phyloP scores from a whole-genome alignment of 1,140 invertebrate species.

The Chironomus striatipennis region DNA sequence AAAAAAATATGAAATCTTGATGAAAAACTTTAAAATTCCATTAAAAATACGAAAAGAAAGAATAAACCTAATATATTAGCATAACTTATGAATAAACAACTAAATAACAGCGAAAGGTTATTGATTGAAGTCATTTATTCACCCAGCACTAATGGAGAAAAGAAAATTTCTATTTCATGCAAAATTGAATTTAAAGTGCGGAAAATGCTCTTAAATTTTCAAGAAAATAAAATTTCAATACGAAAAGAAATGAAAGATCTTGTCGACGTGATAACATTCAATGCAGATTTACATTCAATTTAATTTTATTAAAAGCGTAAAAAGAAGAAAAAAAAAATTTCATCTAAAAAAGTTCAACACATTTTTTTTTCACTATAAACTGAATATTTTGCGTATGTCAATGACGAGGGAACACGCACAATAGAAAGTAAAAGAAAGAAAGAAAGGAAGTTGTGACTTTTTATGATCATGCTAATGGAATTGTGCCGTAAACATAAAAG shows the following conservation, averaged over 20 bases:
- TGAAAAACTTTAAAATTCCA: too few species aligned
- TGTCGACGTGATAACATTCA: constrained; percentile 1
- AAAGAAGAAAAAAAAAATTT: too few species aligned
- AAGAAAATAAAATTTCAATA: not conserved
- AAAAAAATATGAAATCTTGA: too few species aligned
- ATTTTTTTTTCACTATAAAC: too few species aligned
- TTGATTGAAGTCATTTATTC: not conserved
- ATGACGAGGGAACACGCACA: not conserved
- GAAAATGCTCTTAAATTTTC: not conserved
- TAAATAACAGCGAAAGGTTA: not conserved
- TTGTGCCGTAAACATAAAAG: constrained; percentile 12
- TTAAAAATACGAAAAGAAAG: too few species aligned
- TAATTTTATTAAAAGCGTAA: constrained; percentile 3
- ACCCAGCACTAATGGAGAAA: not conserved
- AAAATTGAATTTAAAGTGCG: not conserved
- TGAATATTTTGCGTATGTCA: too few species aligned
- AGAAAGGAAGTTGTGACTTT: constrained; percentile 7
- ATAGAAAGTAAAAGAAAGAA: not conserved
- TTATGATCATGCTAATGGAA: constrained; percentile 13
- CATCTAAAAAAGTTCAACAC: too few species aligned
- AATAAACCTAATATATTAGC: too few species aligned
- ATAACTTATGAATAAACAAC: too few species aligned
- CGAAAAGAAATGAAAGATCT: not conserved
- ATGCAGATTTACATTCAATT: constrained; percentile 11
- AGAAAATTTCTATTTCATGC: not conserved